Evolutionary conservation across 1,140 invertebrate species (phyloP).

Genomic region (Lamellibrachia luymesi): DNA sequence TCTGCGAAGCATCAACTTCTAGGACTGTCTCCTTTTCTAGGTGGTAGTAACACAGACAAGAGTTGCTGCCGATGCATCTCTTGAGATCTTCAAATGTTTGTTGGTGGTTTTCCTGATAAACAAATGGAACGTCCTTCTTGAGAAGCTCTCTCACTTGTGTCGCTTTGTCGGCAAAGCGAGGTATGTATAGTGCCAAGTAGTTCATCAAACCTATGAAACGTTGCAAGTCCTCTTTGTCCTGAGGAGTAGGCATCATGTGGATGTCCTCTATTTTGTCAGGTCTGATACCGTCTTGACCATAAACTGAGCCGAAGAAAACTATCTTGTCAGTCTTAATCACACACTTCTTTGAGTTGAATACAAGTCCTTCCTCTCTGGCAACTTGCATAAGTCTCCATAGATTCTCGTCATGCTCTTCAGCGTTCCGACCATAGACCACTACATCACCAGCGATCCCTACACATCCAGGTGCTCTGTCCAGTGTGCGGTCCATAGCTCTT

Average conservation of each 20-base stretch:
- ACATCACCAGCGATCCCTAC: constrained; percentile 49
- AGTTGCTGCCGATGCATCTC: too few relatives aligned
- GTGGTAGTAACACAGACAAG: too few relatives aligned
- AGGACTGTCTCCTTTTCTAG: too few relatives aligned
- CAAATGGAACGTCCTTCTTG: background rate
- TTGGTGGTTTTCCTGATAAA: too few relatives aligned
- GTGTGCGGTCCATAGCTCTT: constrained; percentile 36
- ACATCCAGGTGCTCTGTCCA: constrained; percentile 45
- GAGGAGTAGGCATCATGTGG: background rate
- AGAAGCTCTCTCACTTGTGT: background rate
- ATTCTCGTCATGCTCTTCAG: constrained; percentile 16
- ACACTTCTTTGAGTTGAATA: too few relatives aligned
- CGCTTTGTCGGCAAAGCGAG: background rate
- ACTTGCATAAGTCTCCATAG: constrained; percentile 37
- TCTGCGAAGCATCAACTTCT: too few relatives aligned
- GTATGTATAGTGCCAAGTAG: background rate
- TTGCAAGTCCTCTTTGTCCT: background rate
- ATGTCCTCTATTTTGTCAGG: too few relatives aligned
- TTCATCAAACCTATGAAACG: background rate
- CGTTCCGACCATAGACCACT: background rate
- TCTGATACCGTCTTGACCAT: too few relatives aligned
- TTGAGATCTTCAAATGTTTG: too few relatives aligned
- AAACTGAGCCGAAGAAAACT: too few relatives aligned
- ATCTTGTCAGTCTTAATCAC: too few relatives aligned
- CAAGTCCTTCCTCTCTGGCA: too few relatives aligned